Percentiles rank a stretch among this genome's conserved stretches.
These are phyloP conservation scores for Rosalia funebris DNA, from an alignment of 2,888 invertebrate genomes.

Conservation along the genomic window DNA sequence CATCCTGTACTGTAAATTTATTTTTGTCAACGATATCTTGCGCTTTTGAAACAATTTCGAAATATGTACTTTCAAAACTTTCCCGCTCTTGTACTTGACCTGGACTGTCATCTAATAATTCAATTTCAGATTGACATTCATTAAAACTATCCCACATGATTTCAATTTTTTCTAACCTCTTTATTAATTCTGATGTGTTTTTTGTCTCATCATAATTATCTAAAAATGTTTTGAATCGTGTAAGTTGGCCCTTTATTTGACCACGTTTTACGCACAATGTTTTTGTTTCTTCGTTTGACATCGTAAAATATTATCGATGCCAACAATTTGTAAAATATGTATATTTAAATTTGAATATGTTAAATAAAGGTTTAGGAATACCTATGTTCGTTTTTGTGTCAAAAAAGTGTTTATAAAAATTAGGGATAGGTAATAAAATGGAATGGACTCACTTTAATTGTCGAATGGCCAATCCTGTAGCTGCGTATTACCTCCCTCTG, in stretches of 20 bases:
- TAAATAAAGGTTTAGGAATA: too few relatives aligned
- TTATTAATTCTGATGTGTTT: not conserved
- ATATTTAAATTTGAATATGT: too few relatives aligned
- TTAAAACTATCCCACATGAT: not conserved
- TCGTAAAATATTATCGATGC: too few relatives aligned
- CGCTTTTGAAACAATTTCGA: not conserved
- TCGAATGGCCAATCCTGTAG: too few relatives aligned
- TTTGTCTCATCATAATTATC: not conserved
- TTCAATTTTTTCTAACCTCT: not conserved
- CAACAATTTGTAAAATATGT: too few relatives aligned
- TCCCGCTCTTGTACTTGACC: not conserved
- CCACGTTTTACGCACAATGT: too few relatives aligned
- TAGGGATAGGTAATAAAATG: too few relatives aligned
- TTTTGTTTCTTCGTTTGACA: too few relatives aligned
- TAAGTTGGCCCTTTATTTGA: not conserved
- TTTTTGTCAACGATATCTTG: not conserved
- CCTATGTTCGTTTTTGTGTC: too few relatives aligned
- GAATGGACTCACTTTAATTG: too few relatives aligned
- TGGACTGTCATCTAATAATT: not conserved
- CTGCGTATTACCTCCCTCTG: too few relatives aligned
- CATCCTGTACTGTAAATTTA: not conserved
- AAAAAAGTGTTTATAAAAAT: too few relatives aligned
- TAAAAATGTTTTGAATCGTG: not conserved
- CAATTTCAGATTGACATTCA: not conserved
- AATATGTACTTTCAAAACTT: not conserved